Conservation (phyloP, 2,113 vertebrate genomes). For the Lagopus leucura region DNA sequence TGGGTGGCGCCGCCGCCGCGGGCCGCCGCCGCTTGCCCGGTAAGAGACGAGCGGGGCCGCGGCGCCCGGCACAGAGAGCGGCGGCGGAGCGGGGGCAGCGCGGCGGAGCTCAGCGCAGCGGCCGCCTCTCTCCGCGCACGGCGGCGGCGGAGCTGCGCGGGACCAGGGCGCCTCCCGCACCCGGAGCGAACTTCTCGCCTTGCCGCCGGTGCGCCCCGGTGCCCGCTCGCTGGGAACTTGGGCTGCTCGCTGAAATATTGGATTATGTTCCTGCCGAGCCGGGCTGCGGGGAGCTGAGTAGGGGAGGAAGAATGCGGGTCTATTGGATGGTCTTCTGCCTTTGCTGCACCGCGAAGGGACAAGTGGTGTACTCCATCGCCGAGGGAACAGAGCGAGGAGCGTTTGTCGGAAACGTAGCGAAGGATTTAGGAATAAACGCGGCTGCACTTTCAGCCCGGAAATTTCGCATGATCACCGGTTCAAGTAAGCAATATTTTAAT, state of each 20-base stretch:
- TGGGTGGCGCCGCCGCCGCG: constrained; percentile 15
- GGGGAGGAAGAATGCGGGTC: constrained; percentile 69
- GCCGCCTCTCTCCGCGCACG: background rate
- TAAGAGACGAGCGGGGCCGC: background rate
- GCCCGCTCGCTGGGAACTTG: background rate
- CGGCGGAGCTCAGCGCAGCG: background rate
- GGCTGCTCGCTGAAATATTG: background rate
- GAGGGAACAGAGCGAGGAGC: constrained; percentile 76
- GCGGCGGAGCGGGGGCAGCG: background rate
- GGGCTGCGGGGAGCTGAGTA: constrained; percentile 52
- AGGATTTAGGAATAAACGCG: constrained; percentile 76
- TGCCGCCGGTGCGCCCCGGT: background rate
- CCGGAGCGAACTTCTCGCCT: background rate
- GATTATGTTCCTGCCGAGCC: constrained; percentile 64
- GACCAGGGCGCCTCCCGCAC: background rate
- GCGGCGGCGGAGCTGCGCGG: background rate
- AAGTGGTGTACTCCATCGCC: constrained; percentile 72
- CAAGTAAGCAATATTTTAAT: constrained; percentile 75
- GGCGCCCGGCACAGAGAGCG: background rate
- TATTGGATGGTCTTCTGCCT: constrained; percentile 66
- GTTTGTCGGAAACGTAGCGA: constrained; percentile 71
- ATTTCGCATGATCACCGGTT: constrained; percentile 76
- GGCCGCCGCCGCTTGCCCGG: background rate
- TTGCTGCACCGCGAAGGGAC: constrained; percentile 59
- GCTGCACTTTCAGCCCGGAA: constrained; percentile 74